Base-by-base conservation (phyloP, 2,113 vertebrate species). In the Oreochromis spilurus region DNA sequence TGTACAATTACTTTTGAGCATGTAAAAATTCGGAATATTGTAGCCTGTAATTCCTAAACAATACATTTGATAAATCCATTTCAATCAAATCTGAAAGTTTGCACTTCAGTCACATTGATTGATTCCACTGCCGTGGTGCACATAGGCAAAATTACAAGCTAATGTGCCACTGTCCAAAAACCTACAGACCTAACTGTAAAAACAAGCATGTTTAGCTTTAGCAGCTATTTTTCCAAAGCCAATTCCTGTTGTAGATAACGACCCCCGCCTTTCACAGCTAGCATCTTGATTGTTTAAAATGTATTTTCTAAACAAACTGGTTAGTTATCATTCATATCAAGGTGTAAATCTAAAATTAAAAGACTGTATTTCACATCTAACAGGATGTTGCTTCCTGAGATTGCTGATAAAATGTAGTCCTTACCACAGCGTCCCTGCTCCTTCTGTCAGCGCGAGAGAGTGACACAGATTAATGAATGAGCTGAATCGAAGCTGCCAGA, bases 401-500 rank as follows among this genome's bases (percentile, higher is more conserved):
- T 52, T 9, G 16, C 10, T 40, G 4, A 84, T 53, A n/a, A 53
- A 83, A 78, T 26, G 13, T 38, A 72, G 54, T 90, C 48, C 21
- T 14, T 6, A 38, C 52, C 54, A 52, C 84, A 19, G 12, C 11
- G 6, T 78, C 65, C 9, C 12, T 45, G 10, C 9, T 52, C 34
- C 19, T 19, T 81, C n/a, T 81, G 24, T 80, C 83, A 9, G 31
- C 6, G 58, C 12, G 52, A 87, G 80, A 40, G 50, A 19, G 84
- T 38, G 21, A 60, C 31, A 70, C 62, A 31, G 31, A 86, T 45
- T 34, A 17, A 91, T 81, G 87, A 90, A 78, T 29, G 13, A 79
- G 48, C 67, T 82, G 90, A 90, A 88, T 89, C 11, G 45, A 81
- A 83, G 87, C 9, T 52, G 48, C 52, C 29, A 34, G 24, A 54